A percentile compares a stretch with the other conserved stretches of the same genome.
Conservation (phyloP, 2,888 invertebrate genomes). For the Phania funesta region DNA sequence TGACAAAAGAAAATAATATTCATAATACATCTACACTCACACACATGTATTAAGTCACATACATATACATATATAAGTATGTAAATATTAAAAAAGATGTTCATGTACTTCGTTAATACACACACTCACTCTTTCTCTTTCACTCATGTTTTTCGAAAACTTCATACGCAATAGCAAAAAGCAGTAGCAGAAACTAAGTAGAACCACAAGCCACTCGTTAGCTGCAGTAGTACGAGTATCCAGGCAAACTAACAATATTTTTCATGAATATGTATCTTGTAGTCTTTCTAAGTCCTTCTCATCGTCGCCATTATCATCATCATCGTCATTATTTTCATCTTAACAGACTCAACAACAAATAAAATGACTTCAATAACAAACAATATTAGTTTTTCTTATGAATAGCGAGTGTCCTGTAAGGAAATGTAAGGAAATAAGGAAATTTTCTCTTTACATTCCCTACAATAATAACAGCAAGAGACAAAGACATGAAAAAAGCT, state of each 20-base stretch:
- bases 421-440: too few species aligned
- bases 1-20: constrained; percentile 24
- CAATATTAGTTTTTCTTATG: constrained; percentile 59
- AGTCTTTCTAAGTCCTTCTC: constrained; percentile 16
- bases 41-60: neutral
- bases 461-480: neutral
- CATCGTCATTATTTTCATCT: constrained; percentile 51
- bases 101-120: neutral
- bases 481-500: constrained; percentile 13
- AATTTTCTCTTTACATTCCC: constrained; percentile 28
- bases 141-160: constrained; percentile 9
- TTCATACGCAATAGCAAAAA: constrained; percentile 19
- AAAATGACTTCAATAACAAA: constrained; percentile 47
- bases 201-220: constrained; percentile 44
- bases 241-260: constrained; percentile 21
- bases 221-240: constrained; percentile 40
- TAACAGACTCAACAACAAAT: constrained; percentile 18
- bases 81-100: neutral
- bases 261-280: neutral
- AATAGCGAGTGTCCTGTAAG: constrained; percentile 50
- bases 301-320: constrained; percentile 1
- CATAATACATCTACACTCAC: neutral
- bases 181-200: constrained; percentile 15
- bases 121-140: neutral
- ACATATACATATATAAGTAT: neutral